phyloP scores from a whole-genome alignment of 92 coral and sea anemone genomes.

The Metridium senile region DNA sequence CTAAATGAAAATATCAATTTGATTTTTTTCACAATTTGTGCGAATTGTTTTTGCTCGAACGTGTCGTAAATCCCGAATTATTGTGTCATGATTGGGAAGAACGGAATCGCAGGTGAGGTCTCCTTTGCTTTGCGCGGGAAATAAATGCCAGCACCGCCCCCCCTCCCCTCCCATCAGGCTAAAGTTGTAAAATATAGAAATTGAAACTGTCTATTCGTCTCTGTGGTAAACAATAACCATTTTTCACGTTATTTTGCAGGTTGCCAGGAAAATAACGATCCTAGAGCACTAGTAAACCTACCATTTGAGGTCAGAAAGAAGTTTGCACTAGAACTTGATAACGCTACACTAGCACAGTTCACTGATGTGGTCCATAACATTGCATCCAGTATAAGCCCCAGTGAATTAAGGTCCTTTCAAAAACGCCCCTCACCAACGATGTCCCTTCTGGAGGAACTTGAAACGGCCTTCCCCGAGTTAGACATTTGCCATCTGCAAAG shows the following conservation, averaged over 20 bases:
- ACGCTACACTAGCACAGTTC: constrained; percentile 8
- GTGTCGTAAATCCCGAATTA: too few species aligned
- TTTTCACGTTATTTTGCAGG: not conserved
- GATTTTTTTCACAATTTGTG: too few species aligned
- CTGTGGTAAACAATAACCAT: too few species aligned
- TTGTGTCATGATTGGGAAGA: too few species aligned
- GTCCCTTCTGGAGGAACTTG: constrained; percentile 44
- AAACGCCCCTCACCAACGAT: constrained; percentile 41
- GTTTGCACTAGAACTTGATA: constrained; percentile 31
- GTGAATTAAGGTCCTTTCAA: constrained; percentile 27
- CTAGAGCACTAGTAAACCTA: constrained; percentile 7
- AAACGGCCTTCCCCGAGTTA: constrained; percentile 16
- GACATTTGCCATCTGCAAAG: constrained; percentile 9
- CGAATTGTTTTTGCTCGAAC: too few species aligned
- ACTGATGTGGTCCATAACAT: constrained; percentile 12
- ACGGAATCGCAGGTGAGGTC: too few species aligned
- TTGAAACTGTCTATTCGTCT: too few species aligned
- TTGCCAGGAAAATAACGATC: not conserved
- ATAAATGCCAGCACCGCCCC: too few species aligned
- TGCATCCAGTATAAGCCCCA: not conserved
- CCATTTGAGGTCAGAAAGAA: constrained; percentile 29
- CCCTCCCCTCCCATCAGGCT: too few species aligned
- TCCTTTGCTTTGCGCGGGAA: too few species aligned
- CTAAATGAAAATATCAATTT: too few species aligned
- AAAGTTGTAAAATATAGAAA: too few species aligned